Evolutionary conservation across 2,888 invertebrate species (phyloP), one percentile per base, ranked within the genome.

Genomic region (Cataglyphis livida): DNA sequence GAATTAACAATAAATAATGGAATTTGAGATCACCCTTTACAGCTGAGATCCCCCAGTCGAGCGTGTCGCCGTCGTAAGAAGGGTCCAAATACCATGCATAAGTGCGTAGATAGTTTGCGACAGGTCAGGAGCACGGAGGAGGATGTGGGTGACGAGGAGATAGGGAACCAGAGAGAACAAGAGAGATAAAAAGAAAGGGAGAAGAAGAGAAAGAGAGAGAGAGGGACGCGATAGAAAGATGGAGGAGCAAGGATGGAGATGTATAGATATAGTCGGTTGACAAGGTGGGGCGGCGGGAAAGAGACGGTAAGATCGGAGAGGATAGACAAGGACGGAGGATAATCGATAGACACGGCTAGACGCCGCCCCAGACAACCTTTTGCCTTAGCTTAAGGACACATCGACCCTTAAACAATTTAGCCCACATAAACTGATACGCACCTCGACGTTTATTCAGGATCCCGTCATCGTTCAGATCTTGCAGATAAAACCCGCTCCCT

Each of bases 301-400:
- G 87, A 87, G 87, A 85, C 71, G 90, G 87, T 90, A 91, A 93
- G 92, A 93, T 92, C 90, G 89, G 87, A 88, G 90, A 90, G 90
- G 90, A 89, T 89, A 89, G 91, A 92, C 91, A 91, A 93, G 92
- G 94, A 93, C 87, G 88, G 90, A 91, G 92, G 92, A 94, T 93
- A 95, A 95, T 95, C 95, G 95, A 95, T 95, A 95, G 94, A 94
- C 92, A 90, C 91, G 95, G 95, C 95, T 95, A 95, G 95, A 95
- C 95, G 93, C 93, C 93, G 93, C 93, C 93, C 94, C 94, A 94
- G 94, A 94, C 94, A 94, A 93, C 93, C 93, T 94, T 94, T 94
- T 93, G 92, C 93, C 92, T 93, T 90, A 91, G 90, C 92, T 91
- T 93, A 91, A 92, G 92, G 92, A 92, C 92, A 92, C 91, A 91